Base-by-base conservation (phyloP, 2,797 vertebrate species). In the Typhlichthys subterraneus region DNA sequence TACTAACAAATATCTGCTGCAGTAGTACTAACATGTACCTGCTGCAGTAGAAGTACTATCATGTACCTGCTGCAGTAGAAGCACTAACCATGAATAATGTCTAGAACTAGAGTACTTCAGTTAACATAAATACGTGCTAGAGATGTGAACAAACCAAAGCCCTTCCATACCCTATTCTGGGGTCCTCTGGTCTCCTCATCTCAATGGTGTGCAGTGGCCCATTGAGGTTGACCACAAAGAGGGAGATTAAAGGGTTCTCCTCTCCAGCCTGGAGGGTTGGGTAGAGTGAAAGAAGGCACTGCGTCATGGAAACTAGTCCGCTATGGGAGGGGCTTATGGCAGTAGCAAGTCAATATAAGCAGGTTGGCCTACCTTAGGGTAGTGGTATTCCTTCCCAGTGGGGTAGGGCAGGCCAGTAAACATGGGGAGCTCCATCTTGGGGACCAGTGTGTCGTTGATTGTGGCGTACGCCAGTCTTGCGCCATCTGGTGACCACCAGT, bases 401-500 rank as follows among this genome's bases (percentile, higher is more conserved):
- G 98, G 98, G 86, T 99, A 99, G 0, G 90, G 51, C 0, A 88
- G 90, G 54, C 95, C 94, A 0, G 97, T 97, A 72, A 97, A 99
- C 68, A 94, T 93, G 0, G 96, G 96, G 56, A 99, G 92, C 86
- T 99, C 97, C 97, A 99, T 99, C 63, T 83, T 86, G 19, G 97
- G 96, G 42, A 99, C 97, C 69, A 94, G 88, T 12, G 94, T 95
- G 87, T 97, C 94, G 2, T 99, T 97, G 85, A 99, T 96, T 66
- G 96, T 97, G 73, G 96, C 94, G 0, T 98, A 98, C 0, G 96
- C 97, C 6, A 99, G 79, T 73, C 96, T 85, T 2, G 96, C 95
- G 0, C 97, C 97, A 48, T 99, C 96, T 0, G 96, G 96, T 56
- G 97, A 98, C 97, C 97, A 99, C 98, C 98, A 99, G 54, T 99